Base-by-base conservation (phyloP, 2,888 invertebrate species). In the Sipha maydis region DNA sequence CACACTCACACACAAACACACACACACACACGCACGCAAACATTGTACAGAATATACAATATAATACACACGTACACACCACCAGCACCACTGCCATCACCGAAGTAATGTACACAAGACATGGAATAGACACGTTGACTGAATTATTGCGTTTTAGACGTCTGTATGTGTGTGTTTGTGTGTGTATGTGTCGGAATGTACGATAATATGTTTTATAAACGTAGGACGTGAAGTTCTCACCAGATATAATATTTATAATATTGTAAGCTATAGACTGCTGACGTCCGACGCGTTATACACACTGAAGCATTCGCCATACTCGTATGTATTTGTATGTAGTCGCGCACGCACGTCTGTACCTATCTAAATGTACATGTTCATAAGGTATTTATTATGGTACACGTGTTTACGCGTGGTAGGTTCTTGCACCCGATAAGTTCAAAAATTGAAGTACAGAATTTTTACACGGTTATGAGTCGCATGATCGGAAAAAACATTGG, bases 61-160 rank as follows among this genome's bases (percentile, higher is more conserved):
- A 56, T 56, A 56, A 61, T 28, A 34, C 4, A 73, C 19, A 31
- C 31, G 34, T 4, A 73, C 19, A 31, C 31, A 34, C 19, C 0
- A 8, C 41, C 41, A 41, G 31, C 31, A 71, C 28, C 41, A 41
- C 41, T 11, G 8, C 9, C 34, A 73, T 48, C 5, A 38, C 19
- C 34, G 21, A 8, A 8, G 69, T 8, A 69, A n/a, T 69, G 69
- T 69, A 28, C 69, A 69, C 69, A 73, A 73, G 34, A 11, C 17
- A 8, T 73, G 34, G 31, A 34, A 73, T 38, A 34, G 19, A 34
- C 31, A 21, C 41, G 82, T 69, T 69, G 82, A 82, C 82, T 69
- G 82, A 82, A 69, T 67, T 69, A 82, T 82, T 69, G 82, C 82
- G 79, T 34, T 25, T 61, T 17, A 34, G 61, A 79, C 61, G 61